phyloP scores from a whole-genome alignment of 2,113 vertebrate genomes.

The Caloenas nicobarica region DNA sequence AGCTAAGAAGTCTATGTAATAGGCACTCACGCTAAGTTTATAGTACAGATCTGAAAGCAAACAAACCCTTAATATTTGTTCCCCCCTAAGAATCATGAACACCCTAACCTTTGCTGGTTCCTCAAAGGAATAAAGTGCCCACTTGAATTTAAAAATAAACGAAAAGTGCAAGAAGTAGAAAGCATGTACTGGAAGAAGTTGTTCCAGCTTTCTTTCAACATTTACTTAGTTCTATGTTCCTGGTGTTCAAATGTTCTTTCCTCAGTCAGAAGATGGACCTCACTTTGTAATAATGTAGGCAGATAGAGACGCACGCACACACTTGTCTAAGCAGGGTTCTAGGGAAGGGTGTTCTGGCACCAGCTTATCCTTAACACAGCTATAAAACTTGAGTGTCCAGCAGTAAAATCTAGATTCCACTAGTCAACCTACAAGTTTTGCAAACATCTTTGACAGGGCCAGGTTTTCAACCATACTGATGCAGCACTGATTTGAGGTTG shows the following conservation, averaged over 20 bases:
- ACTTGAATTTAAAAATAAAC: neutral
- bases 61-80: neutral
- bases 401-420: neutral
- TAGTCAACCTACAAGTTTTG: neutral
- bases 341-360: neutral
- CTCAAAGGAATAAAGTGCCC: neutral
- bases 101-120: neutral
- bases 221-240: neutral
- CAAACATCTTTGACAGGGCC: neutral
- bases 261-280: neutral
- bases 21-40: fast-evolving
- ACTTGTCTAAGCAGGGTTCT: neutral
- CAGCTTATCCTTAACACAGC: neutral
- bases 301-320: neutral
- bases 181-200: neutral
- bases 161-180: neutral
- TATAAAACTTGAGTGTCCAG: neutral
- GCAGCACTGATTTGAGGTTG: fast-evolving
- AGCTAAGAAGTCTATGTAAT: neutral
- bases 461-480: neutral
- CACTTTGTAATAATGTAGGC: fast-evolving
- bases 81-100: neutral
- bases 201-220: neutral
- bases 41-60: neutral
- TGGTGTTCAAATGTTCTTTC: neutral